These are phyloP conservation scores for Streptopelia turtur DNA, from an alignment of 2,797 vertebrate genomes.

Conservation along the genomic window DNA sequence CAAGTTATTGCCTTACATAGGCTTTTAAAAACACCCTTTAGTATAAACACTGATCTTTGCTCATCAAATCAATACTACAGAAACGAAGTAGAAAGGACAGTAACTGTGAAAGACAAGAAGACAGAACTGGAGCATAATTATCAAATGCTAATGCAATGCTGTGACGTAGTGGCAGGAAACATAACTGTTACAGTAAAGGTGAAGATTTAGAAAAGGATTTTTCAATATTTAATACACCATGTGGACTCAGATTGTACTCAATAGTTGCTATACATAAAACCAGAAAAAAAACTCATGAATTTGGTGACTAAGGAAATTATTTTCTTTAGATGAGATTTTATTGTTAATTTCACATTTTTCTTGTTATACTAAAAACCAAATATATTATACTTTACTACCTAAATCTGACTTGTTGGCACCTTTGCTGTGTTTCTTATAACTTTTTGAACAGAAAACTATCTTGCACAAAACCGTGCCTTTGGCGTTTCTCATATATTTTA, in stretches of 20 bases:
- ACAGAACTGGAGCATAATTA: neutral
- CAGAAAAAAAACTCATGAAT: neutral
- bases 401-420: neutral
- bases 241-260: neutral
- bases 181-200: neutral
- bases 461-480: neutral
- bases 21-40: neutral
- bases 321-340: neutral
- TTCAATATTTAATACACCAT: neutral
- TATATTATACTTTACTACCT: neutral
- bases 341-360: neutral
- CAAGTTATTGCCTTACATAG: neutral
- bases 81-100: neutral
- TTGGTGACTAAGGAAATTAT: neutral
- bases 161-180: neutral
- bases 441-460: neutral
- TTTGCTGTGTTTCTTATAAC: neutral
- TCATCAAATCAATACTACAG: neutral
- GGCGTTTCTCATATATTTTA: neutral
- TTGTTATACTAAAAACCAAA: neutral
- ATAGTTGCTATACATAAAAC: neutral
- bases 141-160: neutral
- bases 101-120: neutral
- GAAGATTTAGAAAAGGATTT: neutral
- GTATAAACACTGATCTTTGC: neutral